Base-by-base conservation (phyloP, 2,888 invertebrate species). In the Coelopa pilipes region DNA sequence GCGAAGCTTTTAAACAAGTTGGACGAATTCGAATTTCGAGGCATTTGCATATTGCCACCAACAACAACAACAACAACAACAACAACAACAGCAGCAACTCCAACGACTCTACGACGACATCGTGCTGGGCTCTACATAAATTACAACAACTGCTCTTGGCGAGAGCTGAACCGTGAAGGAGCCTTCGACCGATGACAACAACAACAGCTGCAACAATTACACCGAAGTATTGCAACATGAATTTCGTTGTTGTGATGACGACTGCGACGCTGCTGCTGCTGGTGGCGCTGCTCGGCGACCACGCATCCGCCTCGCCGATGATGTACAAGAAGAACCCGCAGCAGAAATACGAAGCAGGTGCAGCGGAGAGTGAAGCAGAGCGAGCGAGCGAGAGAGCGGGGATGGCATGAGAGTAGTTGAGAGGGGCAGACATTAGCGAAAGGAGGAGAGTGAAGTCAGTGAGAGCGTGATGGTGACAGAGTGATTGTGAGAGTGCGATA, bases 271-370 rank as follows among this genome's bases (percentile, higher is more conserved):
- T 5, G 70, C 55, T 53, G 70, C 57, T 59, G 67, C 59, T 46
- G 57, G n/a, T 80, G n/a, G 66, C 74, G 62, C 73, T 79, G 45
- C 69, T 80, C 50, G 82, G 73, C 74, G 75, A 76, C 70, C 78
- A 73, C 70, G 80, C 79, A 59, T 70, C 77, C 34, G 80, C 82
- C 7, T 74, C 81, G 34, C 87, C 89, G 45, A 89, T 89, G 81
- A 81, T 89, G 77, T 90, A 90, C 78, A 89, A 89, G 78, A 87
- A 87, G 76, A 89, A 89, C 80, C 87, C 88, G 46, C 88, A 89
- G 77, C 88, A 88, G 76, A 88, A 88, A 80, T 85, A 89, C 70
- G 89, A 89, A 82, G 88, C 89, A 83, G 89, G 89, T 89, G 80
- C 80, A 82, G 71, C 21, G 53, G 70, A 53, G 15, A 34, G 15